Conservation (phyloP, 2,888 invertebrate species). For the Tethea ocularis region DNA sequence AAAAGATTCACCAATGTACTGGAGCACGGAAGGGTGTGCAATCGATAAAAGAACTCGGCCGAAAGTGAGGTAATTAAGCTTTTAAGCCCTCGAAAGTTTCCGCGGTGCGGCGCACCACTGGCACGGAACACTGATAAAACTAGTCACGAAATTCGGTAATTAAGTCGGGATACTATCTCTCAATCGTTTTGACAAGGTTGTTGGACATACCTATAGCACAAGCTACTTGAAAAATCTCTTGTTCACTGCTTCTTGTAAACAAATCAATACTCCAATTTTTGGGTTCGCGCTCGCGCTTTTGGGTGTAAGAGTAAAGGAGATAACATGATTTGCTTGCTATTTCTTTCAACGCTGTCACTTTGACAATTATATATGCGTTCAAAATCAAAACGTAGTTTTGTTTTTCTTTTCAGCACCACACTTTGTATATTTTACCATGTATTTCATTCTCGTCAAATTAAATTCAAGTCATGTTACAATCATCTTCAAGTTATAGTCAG, state of each 20-base stretch:
- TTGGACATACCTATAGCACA: conserved; percentile 58
- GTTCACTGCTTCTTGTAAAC: conserved; percentile 70
- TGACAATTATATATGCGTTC: conserved; percentile 6
- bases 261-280: conserved; percentile 76
- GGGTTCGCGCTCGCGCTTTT: too few species aligned
- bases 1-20: conserved; percentile 48
- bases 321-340: not conserved
- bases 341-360: conserved; percentile 13
- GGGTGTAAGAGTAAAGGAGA: conserved; percentile 35
- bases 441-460: too few species aligned
- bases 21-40: conserved; percentile 60
- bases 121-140: conserved; percentile 74
- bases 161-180: conserved; percentile 73
- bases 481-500: too few species aligned
- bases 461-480: too few species aligned
- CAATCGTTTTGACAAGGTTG: conserved; percentile 76
- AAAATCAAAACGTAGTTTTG: not conserved
- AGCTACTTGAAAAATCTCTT: conserved; percentile 54
- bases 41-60: conserved; percentile 78
- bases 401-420: too few species aligned
- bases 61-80: conserved; percentile 66
- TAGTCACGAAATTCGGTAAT: conserved; percentile 75
- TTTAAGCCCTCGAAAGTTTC: conserved; percentile 63
- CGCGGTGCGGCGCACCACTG: conserved; percentile 57
- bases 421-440: too few species aligned